These are phyloP conservation scores for Ornithorhynchus anatinus DNA, from an alignment of 2,113 vertebrate species.

Conservation along the genomic window DNA sequence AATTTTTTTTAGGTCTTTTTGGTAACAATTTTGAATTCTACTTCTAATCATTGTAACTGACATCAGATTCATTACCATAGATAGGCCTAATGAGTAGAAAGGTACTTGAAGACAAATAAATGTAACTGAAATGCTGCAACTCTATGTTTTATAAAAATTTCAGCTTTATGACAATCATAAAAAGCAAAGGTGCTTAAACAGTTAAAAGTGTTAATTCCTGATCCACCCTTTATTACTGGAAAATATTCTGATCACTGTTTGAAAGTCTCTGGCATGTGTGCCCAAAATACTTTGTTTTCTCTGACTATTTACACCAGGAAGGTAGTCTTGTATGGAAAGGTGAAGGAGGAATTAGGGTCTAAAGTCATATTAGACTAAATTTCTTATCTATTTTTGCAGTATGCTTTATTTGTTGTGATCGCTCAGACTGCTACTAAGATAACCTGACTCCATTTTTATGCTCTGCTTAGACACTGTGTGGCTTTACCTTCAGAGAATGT, in stretches of 20 bases:
- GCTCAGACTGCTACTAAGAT: slow-evolving; percentile 33
- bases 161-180: too few relatives aligned
- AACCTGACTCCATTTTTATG: slow-evolving; percentile 35
- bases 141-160: too few relatives aligned
- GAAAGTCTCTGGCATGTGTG: background rate
- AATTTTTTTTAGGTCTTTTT: too few relatives aligned
- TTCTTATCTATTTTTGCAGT: slow-evolving; percentile 45
- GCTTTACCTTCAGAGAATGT: slow-evolving; percentile 14
- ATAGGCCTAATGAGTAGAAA: too few relatives aligned
- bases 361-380: slow-evolving; percentile 39
- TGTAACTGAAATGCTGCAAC: too few relatives aligned
- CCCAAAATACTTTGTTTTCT: background rate
- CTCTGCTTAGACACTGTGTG: slow-evolving; percentile 31
- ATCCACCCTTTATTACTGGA: slow-evolving; percentile 14
- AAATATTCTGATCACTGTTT: background rate
- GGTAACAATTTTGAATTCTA: too few relatives aligned
- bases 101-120: too few relatives aligned
- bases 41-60: too few relatives aligned
- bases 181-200: slow-evolving; percentile 23
- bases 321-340: slow-evolving; percentile 15
- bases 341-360: slow-evolving; percentile 24
- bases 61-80: too few relatives aligned
- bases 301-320: slow-evolving; percentile 13
- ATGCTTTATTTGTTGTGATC: slow-evolving; percentile 36
- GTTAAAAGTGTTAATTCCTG: background rate